Conservation (phyloP, 2,797 vertebrate species). For the Hippopotamyrus pictus region DNA sequence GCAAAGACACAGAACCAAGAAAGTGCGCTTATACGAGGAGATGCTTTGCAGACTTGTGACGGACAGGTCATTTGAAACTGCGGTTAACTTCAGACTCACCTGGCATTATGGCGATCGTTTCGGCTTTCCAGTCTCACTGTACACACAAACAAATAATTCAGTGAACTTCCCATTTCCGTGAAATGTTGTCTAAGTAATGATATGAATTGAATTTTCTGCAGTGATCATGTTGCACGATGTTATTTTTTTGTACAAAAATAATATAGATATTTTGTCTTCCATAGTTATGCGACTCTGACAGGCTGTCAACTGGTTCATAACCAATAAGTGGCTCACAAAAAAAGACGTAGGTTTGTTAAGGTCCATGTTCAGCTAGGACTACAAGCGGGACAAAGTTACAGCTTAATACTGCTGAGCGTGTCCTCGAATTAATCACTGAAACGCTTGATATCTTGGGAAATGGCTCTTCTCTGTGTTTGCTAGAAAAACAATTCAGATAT, state of each 20-base stretch:
- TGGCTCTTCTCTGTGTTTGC: neutral
- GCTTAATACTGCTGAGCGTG: neutral
- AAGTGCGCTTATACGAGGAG: neutral
- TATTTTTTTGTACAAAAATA: neutral
- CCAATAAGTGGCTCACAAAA: neutral
- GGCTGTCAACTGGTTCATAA: neutral
- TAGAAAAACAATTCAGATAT: neutral
- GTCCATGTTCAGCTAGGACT: neutral
- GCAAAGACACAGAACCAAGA: neutral
- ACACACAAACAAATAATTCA: neutral
- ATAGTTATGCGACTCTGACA: neutral
- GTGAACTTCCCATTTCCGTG: neutral
- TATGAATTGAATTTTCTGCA: neutral
- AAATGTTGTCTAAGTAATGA: neutral
- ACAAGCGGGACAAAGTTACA: neutral
- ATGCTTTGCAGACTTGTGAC: neutral
- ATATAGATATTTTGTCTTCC: neutral
- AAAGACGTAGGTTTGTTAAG: neutral
- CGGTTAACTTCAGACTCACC: conserved; percentile 5
- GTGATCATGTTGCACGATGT: neutral
- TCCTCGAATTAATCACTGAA: neutral
- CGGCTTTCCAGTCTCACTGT: neutral
- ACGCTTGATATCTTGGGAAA: neutral
- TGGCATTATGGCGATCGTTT: conserved; percentile 9
- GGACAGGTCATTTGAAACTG: neutral